Base-by-base conservation (phyloP, 2,888 invertebrate species). In the Drosophila planitibia region DNA sequence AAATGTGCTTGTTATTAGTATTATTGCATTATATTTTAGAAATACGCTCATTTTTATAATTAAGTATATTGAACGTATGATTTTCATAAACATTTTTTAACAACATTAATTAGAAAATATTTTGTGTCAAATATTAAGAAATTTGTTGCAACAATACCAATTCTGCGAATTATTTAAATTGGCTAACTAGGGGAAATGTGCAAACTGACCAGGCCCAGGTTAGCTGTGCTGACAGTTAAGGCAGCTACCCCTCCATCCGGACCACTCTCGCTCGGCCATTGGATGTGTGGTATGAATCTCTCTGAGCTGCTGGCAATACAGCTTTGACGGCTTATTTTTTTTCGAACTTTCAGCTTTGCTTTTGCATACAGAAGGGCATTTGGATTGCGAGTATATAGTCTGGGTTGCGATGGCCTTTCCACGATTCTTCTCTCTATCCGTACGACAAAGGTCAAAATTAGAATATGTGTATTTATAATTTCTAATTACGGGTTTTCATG, bases 261-360 rank as follows among this genome's bases (percentile, higher is more conserved):
- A n/a, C 33, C 49, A 37, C 58, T 37, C 22, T 22, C 39, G 12
- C 14, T 37, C 33, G 52, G 19, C 41, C 35, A 33, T 52, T 37
- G 58, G 16, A 39, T 33, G 22, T 64, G 25, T 57, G 58, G 53
- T 39, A 19, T 62, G 35, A 54, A 60, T 54, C 37, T 28, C 22
- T 51, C 30, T 28, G 33, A 16, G 77, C 72, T 58, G 33, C 28
- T 41, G 57, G 71, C 76, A 51, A 76, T 71, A 68, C 72, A 72
- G 77, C 72, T 68, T 41, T 58, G 25, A 39, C 6, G 19, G 19
- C 41, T 64, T 19, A 16, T 53, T 49, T 58, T 58, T 33, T 19
- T 41, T 19, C 0, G 2, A 3, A 33, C n/a, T 28, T 41, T 37
- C 4, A 19, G 6, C 19, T 67, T 30, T 61, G 32, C 41, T 70